These are phyloP conservation scores for Corythaixoides concolor DNA, from an alignment of 2,113 vertebrate genomes.

Conservation along the genomic window DNA sequence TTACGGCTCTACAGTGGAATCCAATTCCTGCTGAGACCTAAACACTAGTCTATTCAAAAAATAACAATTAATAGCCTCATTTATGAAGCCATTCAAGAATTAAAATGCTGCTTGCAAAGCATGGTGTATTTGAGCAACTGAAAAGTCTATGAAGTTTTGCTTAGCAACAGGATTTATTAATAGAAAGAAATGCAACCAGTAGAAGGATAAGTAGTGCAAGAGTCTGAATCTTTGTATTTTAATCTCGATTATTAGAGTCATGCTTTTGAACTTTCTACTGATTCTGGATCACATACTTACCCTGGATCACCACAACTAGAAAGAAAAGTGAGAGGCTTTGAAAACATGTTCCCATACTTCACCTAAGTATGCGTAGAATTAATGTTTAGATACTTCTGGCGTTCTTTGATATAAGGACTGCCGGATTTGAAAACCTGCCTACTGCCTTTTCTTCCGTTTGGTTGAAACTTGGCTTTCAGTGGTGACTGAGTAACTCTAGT, in stretches of 20 bases:
- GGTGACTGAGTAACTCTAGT: background rate
- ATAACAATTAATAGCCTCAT: background rate
- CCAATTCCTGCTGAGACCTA: background rate
- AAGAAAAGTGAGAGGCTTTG: background rate
- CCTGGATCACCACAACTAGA: background rate
- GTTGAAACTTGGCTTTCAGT: background rate
- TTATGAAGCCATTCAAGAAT: background rate
- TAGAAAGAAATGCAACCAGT: background rate
- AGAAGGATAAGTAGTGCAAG: background rate
- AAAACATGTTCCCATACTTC: background rate
- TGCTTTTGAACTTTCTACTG: background rate
- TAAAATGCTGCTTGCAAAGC: background rate
- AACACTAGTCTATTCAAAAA: background rate
- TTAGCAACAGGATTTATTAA: background rate
- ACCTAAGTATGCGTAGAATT: background rate
- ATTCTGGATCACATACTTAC: background rate
- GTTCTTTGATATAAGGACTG: background rate
- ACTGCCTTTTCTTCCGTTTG: background rate
- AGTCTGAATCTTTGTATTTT: background rate
- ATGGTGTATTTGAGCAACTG: background rate
- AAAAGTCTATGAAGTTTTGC: background rate
- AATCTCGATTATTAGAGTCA: background rate
- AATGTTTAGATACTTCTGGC: background rate
- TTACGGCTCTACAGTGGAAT: background rate
- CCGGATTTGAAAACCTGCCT: background rate